Percentiles rank a stretch among this genome's conserved stretches.
These are phyloP conservation scores for Brienomyrus longianalis DNA, from an alignment of 2,113 vertebrate species.

Conservation along the genomic window DNA sequence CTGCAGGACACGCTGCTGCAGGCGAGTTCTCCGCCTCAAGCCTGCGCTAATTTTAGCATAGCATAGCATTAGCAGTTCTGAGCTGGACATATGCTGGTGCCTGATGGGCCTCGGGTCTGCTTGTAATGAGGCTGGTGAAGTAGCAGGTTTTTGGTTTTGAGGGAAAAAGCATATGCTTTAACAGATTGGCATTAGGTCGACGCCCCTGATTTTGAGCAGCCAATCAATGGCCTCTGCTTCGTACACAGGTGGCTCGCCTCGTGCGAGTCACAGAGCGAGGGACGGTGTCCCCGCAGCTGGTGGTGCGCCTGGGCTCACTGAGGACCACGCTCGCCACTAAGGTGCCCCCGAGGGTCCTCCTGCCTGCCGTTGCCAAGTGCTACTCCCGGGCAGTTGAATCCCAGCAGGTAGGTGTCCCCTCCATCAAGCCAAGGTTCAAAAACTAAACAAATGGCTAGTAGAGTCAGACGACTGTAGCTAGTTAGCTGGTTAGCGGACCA, in stretches of 20 bases:
- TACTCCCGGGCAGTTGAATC: slow-evolving; percentile 61
- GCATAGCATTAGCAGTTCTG: background rate
- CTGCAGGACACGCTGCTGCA: slow-evolving; percentile 68
- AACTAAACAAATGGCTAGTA: background rate
- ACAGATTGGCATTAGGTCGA: background rate
- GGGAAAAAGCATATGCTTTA: background rate
- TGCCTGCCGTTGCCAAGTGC: slow-evolving; percentile 71
- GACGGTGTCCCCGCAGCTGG: slow-evolving; percentile 65
- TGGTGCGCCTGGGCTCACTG: slow-evolving; percentile 60
- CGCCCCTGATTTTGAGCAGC: background rate
- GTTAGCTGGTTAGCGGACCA: background rate
- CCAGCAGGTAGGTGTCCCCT: slow-evolving; percentile 62
- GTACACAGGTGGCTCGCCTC: slow-evolving; percentile 71
- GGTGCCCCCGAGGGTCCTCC: slow-evolving; percentile 76
- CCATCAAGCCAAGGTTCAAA: background rate
- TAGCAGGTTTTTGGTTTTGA: background rate
- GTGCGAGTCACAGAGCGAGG: slow-evolving; percentile 58
- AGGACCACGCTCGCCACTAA: slow-evolving; percentile 71
- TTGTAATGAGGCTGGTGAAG: background rate
- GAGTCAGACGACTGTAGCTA: background rate
- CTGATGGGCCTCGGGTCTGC: background rate
- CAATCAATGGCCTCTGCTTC: background rate
- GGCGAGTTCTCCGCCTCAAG: slow-evolving; percentile 47
- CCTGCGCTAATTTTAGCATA: background rate
- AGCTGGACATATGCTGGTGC: background rate